Conservation (phyloP, 2,113 vertebrate genomes). For the Sceloporus undulatus region DNA sequence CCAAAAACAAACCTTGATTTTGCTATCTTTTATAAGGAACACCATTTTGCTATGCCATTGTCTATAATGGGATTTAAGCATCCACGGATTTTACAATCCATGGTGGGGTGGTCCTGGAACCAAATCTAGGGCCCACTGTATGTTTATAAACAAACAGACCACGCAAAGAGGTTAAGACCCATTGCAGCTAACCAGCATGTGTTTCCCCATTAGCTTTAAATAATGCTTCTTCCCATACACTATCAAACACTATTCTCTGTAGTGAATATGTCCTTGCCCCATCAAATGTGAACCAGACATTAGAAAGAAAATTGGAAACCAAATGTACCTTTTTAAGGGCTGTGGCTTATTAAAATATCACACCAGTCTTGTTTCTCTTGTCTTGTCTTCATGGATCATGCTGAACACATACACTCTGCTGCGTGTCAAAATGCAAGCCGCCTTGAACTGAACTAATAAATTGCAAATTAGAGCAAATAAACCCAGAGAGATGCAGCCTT, state of each 20-base stretch:
- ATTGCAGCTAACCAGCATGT: not conserved
- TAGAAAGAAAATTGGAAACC: not conserved
- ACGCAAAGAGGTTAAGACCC: not conserved
- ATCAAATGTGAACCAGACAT: not conserved
- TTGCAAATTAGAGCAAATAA: constrained; percentile 27
- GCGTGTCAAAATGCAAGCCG: constrained; percentile 40
- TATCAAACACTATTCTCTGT: not conserved
- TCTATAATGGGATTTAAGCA: no score
- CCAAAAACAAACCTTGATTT: no score
- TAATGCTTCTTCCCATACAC: not conserved
- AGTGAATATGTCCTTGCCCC: not conserved
- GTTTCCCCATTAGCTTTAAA: not conserved
- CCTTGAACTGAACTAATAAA: constrained; percentile 25
- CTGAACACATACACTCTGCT: constrained; percentile 2
- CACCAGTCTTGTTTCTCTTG: constrained; percentile 20
- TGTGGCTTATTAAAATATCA: constrained; percentile 3
- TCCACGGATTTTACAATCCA: no score
- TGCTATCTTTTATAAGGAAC: no score
- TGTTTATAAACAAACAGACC: not conserved
- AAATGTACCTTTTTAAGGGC: not conserved
- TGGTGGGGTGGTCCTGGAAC: no score
- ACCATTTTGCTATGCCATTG: no score
- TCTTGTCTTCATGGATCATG: not conserved
- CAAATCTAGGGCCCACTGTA: no score
- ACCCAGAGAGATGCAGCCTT: not conserved